Evolutionary conservation across 1,140 invertebrate genomes (phyloP), one percentile per base, ranked within the genome.

Genomic region (Lerema accius): DNA sequence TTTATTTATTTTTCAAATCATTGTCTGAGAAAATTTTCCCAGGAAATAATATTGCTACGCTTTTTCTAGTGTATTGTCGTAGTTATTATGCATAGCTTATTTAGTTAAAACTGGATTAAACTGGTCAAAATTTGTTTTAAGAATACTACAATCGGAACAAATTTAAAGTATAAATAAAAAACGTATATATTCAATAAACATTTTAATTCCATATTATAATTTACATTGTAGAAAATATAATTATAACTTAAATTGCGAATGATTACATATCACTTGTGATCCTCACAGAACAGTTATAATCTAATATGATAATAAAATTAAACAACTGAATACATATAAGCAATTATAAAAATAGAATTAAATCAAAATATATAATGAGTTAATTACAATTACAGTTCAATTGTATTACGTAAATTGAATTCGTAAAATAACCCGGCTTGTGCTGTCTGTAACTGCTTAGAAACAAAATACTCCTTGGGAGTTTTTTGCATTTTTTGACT

Each of bases 161-260:
- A n/a, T n/a, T n/a, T 13, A 67, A 40, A 43, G 39, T n/a, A 46
- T 49, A 50, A 32, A 32, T 2, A 37, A 9, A 37, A n/a, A 37
- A 37, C n/a, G n/a, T n/a, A n/a, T n/a, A 1, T 37, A 69, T 56
- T 51, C 46, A 56, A 71, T 69, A 71, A 71, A 70, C 64, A 67
- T 69, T 67, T 67, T 71, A 67, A 67, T 70, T 68, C 48, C 62
- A 63, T 78, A 65, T 69, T 50, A 65, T 56, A 71, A 74, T 65
- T 74, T 73, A 78, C 69, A 78, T 67, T 61, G 55, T 69, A 74
- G 65, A 77, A 71, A 68, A 78, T 69, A 72, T 67, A 68, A 67
- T 66, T 67, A 51, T 65, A 70, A 77, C 58, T 67, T 73, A 69
- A 58, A 70, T 61, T 67, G 53, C 50, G 55, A 64, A 69, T 55